Conservation (phyloP, 1,140 invertebrate species). For the Solen grandis region DNA sequence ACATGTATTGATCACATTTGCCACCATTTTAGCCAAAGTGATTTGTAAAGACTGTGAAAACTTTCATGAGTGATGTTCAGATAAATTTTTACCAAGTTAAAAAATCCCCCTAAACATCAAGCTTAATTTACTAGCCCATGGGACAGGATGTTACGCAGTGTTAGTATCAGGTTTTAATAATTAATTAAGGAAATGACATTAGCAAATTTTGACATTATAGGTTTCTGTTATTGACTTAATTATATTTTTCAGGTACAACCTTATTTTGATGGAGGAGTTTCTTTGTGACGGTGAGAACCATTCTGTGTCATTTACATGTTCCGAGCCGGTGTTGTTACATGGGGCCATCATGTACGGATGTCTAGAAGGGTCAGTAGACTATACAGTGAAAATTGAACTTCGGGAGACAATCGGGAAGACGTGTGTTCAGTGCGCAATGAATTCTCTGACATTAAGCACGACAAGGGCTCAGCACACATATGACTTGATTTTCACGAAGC, state of each 20-base stretch:
- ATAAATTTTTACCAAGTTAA: no score
- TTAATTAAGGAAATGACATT: no score
- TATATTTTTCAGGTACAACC: slow-evolving; percentile 30
- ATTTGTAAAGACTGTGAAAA: no score
- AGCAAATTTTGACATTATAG: no score
- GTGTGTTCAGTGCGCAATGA: slow-evolving; percentile 2
- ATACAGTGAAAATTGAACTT: slow-evolving; percentile 37
- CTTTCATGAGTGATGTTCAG: no score
- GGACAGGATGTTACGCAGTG: no score
- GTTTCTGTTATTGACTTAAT: no score
- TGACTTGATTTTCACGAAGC: slow-evolving; percentile 20
- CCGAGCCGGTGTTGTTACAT: slow-evolving; percentile 40
- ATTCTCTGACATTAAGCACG: slow-evolving; percentile 30
- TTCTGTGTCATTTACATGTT: slow-evolving; percentile 38
- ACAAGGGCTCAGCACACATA: slow-evolving; percentile 35
- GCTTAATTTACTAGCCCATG: no score
- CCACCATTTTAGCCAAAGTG: no score
- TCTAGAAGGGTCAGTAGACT: slow-evolving; percentile 44
- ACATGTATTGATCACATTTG: no score
- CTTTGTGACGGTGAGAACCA: slow-evolving; percentile 13
- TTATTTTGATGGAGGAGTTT: slow-evolving; percentile 41
- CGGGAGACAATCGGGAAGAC: neutral
- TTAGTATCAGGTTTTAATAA: no score
- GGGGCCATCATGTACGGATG: slow-evolving; percentile 42
- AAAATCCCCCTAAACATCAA: no score